Conservation (phyloP, 2,113 vertebrate genomes). For the Genyomyrus donnyi region DNA sequence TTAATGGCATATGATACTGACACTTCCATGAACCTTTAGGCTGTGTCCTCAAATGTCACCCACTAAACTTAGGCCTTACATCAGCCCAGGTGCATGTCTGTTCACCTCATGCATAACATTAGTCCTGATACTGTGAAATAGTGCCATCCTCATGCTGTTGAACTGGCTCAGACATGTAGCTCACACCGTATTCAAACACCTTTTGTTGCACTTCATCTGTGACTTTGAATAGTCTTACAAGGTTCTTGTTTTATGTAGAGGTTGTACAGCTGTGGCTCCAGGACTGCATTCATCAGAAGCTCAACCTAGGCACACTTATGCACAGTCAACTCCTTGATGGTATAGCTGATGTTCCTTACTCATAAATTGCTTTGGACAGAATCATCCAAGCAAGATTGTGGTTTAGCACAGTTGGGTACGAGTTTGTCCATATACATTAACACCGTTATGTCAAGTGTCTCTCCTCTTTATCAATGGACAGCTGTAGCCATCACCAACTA, state of each 20-base stretch:
- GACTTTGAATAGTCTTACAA: not conserved
- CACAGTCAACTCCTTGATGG: not conserved
- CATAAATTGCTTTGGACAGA: not conserved
- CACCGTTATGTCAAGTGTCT: not conserved
- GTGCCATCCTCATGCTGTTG: not conserved
- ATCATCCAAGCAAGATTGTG: not conserved
- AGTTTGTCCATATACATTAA: not conserved
- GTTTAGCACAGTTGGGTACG: not conserved
- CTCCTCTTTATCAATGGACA: not conserved
- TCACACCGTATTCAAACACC: not conserved
- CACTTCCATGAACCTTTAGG: not conserved
- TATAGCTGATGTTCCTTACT: not conserved
- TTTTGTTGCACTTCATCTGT: not conserved
- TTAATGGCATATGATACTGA: not conserved
- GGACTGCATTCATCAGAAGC: not conserved
- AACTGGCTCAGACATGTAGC: not conserved
- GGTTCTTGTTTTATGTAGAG: not conserved
- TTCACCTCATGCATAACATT: not conserved
- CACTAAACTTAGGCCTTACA: not conserved
- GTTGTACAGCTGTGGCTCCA: not conserved
- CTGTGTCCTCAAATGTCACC: not conserved
- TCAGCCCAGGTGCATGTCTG: not conserved
- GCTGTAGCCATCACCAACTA: not conserved
- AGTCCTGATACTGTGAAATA: not conserved
- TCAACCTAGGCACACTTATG: not conserved